These are phyloP conservation scores for Trachops cirrhosus DNA, from an alignment of 2,797 vertebrate genomes.

Conservation along the genomic window DNA sequence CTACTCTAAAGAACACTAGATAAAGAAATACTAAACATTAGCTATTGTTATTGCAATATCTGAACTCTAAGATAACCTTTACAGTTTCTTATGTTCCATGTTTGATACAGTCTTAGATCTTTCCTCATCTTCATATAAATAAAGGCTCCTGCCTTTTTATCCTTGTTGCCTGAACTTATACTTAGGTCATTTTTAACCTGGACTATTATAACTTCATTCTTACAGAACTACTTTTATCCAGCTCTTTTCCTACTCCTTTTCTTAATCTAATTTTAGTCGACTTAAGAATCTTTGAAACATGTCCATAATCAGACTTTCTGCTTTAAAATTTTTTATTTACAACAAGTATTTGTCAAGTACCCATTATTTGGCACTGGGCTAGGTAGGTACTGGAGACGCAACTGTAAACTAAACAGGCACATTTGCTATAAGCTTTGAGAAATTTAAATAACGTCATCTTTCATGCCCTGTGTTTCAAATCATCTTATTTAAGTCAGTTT, in stretches of 20 bases:
- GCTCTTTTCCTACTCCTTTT: neutral
- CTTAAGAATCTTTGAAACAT: neutral
- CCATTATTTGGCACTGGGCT: neutral
- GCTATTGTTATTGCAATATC: neutral
- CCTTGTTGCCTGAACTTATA: neutral
- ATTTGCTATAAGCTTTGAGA: neutral
- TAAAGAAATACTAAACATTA: slow-evolving; percentile 36
- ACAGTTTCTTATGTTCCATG: neutral
- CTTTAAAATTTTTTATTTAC: neutral
- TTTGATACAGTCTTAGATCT: neutral
- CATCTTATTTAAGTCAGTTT: neutral
- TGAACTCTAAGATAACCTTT: slow-evolving; percentile 12
- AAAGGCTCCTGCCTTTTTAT: neutral
- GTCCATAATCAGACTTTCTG: neutral
- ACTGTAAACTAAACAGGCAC: neutral
- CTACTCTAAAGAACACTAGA: neutral
- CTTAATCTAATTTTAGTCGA: neutral
- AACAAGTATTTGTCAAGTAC: neutral
- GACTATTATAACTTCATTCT: slow-evolving; percentile 18
- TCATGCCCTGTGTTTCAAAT: neutral
- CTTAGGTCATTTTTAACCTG: neutral
- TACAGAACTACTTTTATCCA: neutral
- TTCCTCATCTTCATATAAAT: slow-evolving; percentile 19
- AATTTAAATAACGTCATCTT: slow-evolving; percentile 30
- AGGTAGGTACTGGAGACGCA: neutral